Base-by-base conservation (phyloP, 2,797 vertebrate genomes). In the Schizopygopsis malacanthus region DNA sequence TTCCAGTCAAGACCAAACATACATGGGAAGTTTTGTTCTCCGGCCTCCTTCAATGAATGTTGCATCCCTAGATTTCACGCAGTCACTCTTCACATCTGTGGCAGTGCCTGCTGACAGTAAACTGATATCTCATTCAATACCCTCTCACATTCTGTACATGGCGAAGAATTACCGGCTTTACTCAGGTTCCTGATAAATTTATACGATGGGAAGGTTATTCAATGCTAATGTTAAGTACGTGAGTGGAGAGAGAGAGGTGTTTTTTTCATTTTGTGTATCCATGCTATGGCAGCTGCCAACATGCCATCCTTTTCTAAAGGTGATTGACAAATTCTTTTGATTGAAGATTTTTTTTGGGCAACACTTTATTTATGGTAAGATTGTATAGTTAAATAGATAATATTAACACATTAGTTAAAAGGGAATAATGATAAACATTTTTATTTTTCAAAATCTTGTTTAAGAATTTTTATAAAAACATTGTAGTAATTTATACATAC, bases 81-180 rank as follows among this genome's bases (percentile, higher is more conserved):
- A 39, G 50, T 79, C 37, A 56, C 15, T 59, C 82, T 13, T 75
- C 54, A 63, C 18, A 37, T 63, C 28, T 22, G 3, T 82, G 65
- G 50, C 28, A 79, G 45, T 79, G 39, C 52, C 65, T 37, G 18
- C 6, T 47, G 75, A 81, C 79, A 63, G 28, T 81, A 56, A 79
- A 85, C 43, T 88, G 82, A 86, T 11, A 5, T 89, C 83, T 86
- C 59, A 85, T 70, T 89, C 3, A n/a, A 33, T 82, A 47, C 25
- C 54, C 70, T 77, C 85, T 83, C 87, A 90, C 81, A 84, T 89
- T 89, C 72, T 85, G 65, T 63, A 85, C 86, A 79, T 59, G 81
- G 82, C 79, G 47, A 75, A 86, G 67, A 52, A 84, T 65, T 59
- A 77, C 76, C 87, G 73, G 69, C 45, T 37, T 65, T 59, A 79